Evolutionary conservation across 1,140 invertebrate species (phyloP), one percentile per base, ranked within the genome.

Genomic region (Diachasma alloeum): DNA sequence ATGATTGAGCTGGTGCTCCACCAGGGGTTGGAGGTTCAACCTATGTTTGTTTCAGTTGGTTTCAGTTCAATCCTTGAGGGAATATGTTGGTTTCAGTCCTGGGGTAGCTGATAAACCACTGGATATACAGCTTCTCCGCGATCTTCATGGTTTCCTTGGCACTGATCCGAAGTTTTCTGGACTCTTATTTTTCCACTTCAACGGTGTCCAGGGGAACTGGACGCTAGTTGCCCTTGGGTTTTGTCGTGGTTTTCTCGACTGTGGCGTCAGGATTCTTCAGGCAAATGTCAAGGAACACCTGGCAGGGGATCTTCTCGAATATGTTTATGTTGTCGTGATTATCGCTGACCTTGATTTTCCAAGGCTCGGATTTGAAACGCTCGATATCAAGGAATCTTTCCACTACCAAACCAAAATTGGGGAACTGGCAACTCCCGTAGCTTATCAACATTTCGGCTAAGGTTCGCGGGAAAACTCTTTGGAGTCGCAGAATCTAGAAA

Each of bases 361-460:
- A 99, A 90, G 92, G 89, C 90, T 99, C 96, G 0, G 95, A 89
- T 6, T 97, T 92, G 89, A 99, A 99, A 75, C 93, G 93, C 89
- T 97, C 93, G 78, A 97, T 95, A 17, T 96, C 95, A 82, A 97
- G 93, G 84, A 95, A 99, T 68, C 98, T 91, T 87, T 99, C 97
- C 0, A 98, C 97, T 24, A 99, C 97, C 92, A 99, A 99, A 13
- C 98, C 98, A 37, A 99, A 88, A 0, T 98, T 99, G 42, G 98
- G 98, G 89, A 99, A 99, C 84, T 99, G 98, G 87, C 98, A 99
- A 67, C 96, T 97, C 0, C 99, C 98, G 90, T 99, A 98, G 88
- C 98, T 99, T 26, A 99, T 95, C 0, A 99, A 87, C 86, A 94
- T 93, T 37, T 96, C 92, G 0, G 92, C 88, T 68, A 97, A 89